Evolutionary conservation across 2,888 invertebrate species (phyloP).

Genomic region (Stenodema calcarata): DNA sequence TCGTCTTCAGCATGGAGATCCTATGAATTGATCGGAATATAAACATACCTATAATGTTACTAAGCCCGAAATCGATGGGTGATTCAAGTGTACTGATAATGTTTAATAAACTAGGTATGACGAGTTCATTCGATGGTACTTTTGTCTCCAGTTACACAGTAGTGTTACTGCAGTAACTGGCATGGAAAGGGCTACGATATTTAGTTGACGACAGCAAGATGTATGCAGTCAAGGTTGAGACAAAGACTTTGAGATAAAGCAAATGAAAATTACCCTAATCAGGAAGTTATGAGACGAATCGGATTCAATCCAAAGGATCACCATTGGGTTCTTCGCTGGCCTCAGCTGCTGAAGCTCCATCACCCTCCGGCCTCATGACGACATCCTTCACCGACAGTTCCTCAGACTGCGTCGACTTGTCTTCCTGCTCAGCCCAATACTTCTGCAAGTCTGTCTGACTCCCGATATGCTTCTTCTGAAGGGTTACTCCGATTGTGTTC

Average conservation of each 20-base stretch:
- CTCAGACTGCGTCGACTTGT: background rate
- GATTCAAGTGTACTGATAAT: too few relatives aligned
- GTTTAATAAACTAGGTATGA: too few relatives aligned
- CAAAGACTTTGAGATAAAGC: too few relatives aligned
- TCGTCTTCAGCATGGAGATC: background rate
- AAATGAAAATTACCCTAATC: background rate
- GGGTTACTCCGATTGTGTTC: background rate
- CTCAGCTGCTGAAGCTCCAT: background rate
- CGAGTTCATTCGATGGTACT: background rate
- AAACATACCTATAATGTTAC: background rate
- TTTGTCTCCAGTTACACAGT: background rate
- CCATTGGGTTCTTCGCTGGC: background rate
- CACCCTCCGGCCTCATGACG: background rate
- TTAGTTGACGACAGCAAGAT: too few relatives aligned
- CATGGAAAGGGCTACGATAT: too few relatives aligned
- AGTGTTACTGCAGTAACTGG: too few relatives aligned
- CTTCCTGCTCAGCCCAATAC: background rate
- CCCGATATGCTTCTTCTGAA: background rate
- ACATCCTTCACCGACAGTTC: background rate
- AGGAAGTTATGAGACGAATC: background rate
- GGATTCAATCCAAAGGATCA: background rate
- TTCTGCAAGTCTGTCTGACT: background rate
- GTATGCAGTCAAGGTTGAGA: too few relatives aligned
- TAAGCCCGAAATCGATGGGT: too few relatives aligned
- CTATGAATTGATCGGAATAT: background rate